Conservation (phyloP, 2,113 vertebrate genomes). For the Cairina moschata region DNA sequence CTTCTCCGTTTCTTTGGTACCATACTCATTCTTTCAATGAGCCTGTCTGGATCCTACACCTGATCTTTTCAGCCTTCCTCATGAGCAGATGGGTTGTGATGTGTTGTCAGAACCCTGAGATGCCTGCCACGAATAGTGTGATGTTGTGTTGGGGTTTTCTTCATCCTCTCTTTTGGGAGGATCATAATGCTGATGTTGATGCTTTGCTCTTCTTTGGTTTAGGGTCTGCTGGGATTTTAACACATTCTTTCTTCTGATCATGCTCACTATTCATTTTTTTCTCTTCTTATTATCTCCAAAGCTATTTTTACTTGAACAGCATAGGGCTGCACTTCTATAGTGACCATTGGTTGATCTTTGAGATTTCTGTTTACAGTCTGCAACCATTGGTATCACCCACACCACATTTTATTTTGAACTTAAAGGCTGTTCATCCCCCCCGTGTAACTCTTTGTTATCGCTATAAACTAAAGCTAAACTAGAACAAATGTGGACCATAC, state of each 20-base stretch:
- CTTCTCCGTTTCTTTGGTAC: background rate
- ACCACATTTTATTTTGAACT: background rate
- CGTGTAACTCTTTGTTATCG: background rate
- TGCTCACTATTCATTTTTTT: background rate
- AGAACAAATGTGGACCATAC: background rate
- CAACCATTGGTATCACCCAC: background rate
- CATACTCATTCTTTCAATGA: background rate
- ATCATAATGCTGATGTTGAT: background rate
- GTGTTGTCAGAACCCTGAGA: background rate
- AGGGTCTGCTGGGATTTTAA: background rate
- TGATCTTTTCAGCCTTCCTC: background rate
- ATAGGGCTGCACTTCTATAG: background rate
- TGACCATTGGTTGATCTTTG: background rate
- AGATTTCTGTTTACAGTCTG: background rate
- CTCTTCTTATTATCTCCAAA: background rate
- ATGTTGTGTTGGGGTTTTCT: background rate
- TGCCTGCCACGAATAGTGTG: background rate
- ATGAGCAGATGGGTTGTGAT: background rate
- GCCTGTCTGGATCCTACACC: rapidly evolving
- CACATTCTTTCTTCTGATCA: rapidly evolving
- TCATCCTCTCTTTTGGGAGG: background rate
- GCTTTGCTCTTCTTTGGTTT: background rate
- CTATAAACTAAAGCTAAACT: background rate
- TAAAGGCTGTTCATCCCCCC: background rate
- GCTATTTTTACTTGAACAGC: background rate